phyloP scores from a whole-genome alignment of 2,888 invertebrate species.

The Machimus rusticus region DNA sequence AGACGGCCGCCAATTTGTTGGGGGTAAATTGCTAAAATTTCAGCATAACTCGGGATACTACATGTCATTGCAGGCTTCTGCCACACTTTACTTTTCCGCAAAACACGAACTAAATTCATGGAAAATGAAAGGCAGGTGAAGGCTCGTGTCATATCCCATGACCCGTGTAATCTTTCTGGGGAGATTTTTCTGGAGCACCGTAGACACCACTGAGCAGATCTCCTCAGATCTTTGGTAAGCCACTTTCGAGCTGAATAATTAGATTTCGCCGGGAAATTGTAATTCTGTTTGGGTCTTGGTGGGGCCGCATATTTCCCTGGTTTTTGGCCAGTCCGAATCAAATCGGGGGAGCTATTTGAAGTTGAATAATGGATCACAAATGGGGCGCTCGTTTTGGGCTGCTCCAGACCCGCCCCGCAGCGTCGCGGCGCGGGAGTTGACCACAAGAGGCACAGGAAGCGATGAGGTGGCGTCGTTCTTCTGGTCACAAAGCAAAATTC shows the following conservation, averaged over 20 bases:
- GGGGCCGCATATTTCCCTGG: background rate
- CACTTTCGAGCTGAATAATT: background rate
- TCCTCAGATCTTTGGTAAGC: background rate
- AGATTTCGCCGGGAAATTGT: background rate
- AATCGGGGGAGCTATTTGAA: background rate
- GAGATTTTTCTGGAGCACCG: background rate
- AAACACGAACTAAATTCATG: background rate
- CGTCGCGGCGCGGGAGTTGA: background rate
- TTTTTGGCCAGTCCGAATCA: background rate
- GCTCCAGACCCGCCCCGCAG: background rate
- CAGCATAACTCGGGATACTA: background rate
- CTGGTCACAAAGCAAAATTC: background rate
- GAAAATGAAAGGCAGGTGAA: background rate
- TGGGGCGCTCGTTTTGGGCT: background rate
- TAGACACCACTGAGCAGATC: background rate
- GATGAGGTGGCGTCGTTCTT: background rate
- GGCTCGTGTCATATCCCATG: background rate
- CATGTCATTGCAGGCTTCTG: background rate
- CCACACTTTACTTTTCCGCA: background rate
- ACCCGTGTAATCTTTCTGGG: background rate
- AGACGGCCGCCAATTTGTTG: background rate
- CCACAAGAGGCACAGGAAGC: background rate
- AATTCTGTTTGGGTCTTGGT: background rate
- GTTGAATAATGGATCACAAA: background rate
- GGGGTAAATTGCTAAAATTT: background rate